phyloP scores from a whole-genome alignment of 2,888 invertebrate genomes.

The Lepidochitona cinerea region DNA sequence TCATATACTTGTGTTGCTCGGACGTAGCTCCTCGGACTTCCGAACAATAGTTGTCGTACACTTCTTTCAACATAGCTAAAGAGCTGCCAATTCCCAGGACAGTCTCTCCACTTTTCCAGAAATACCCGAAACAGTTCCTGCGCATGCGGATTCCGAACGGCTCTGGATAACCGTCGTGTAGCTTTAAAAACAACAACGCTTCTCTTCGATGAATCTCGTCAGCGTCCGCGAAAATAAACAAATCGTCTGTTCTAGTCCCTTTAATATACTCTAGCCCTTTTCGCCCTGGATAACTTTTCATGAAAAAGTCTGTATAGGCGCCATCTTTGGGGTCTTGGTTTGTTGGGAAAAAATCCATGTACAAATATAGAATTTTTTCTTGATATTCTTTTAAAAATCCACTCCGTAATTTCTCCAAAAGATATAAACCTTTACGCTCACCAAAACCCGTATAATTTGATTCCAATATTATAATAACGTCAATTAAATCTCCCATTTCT shows the following conservation, averaged over 20 bases:
- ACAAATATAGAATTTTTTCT: slow-evolving; percentile 75
- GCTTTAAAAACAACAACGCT: slow-evolving; percentile 79
- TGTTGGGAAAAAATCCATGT: slow-evolving; percentile 43
- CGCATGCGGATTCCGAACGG: slow-evolving; percentile 77
- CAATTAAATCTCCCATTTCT: slow-evolving; percentile 77
- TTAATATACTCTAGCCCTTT: slow-evolving; percentile 25
- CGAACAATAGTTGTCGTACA: background rate
- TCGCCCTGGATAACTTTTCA: slow-evolving; percentile 23
- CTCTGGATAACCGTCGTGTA: slow-evolving; percentile 78
- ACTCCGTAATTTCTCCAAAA: slow-evolving; percentile 72
- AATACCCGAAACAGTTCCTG: slow-evolving; percentile 80
- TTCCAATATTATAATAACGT: slow-evolving; percentile 77
- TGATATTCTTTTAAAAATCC: slow-evolving; percentile 73
- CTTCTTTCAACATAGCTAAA: background rate
- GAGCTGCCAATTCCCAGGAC: background rate
- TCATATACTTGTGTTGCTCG: background rate
- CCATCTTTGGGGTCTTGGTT: slow-evolving; percentile 40
- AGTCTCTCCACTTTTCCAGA: slow-evolving; percentile 72
- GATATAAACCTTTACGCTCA: slow-evolving; percentile 60
- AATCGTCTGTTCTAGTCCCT: slow-evolving; percentile 45
- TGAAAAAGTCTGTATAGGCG: slow-evolving; percentile 51
- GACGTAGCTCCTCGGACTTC: background rate
- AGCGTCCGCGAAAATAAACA: slow-evolving; percentile 74
- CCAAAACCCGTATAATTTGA: slow-evolving; percentile 65
- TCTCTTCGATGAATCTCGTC: slow-evolving; percentile 77